Evolutionary conservation across 2,113 vertebrate genomes (phyloP).

Genomic region (Rhinichthys klamathensis): DNA sequence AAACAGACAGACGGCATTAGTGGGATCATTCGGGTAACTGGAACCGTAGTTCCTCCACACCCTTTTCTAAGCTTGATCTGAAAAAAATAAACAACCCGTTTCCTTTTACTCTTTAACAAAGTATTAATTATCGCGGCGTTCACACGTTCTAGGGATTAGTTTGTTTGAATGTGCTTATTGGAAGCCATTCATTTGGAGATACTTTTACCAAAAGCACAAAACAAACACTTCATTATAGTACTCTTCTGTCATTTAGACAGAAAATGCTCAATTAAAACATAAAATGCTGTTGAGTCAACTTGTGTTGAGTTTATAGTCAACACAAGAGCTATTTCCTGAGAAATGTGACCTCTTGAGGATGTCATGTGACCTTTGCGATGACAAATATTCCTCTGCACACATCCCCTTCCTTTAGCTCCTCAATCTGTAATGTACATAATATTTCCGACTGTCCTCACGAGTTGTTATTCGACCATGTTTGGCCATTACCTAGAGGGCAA

Average conservation of each 20-base stretch:
- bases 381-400: conserved; percentile 21
- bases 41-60: conserved; percentile 10
- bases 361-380: conserved; percentile 36
- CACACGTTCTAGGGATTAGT: background rate
- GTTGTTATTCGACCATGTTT: background rate
- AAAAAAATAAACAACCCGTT: background rate
- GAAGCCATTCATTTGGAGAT: background rate
- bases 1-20: background rate
- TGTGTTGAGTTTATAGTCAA: background rate
- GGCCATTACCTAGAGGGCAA: background rate
- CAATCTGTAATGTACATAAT: conserved; percentile 3
- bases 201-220: background rate
- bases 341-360: conserved; percentile 25
- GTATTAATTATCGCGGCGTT: background rate
- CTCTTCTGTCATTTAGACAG: background rate
- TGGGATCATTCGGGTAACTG: background rate
- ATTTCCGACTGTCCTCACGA: background rate
- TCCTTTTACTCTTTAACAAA: background rate
- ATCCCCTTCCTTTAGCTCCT: conserved; percentile 31
- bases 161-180: background rate
- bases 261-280: background rate
- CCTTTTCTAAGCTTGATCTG: background rate
- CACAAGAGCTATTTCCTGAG: conserved; percentile 23
- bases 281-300: background rate
- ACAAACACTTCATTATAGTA: background rate